phyloP scores from a whole-genome alignment of 1,140 invertebrate species.

The Drosophila fuyamai region DNA sequence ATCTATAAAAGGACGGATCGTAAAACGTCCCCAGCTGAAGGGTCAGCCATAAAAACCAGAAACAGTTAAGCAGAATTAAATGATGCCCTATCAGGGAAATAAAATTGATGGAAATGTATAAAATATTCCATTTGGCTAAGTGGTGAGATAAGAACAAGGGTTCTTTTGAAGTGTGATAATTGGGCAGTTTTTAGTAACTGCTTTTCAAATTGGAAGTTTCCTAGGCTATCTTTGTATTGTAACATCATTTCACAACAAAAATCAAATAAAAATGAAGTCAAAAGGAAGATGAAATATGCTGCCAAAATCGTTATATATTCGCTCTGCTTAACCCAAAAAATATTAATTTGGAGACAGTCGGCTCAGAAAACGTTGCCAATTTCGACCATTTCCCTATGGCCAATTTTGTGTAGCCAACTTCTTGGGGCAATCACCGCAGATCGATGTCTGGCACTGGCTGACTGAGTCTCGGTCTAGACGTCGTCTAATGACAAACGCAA shows the following conservation, averaged over 20 bases:
- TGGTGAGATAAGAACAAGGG: conserved; percentile 4
- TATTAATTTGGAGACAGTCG: conserved; percentile 14
- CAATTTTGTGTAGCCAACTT: conserved; percentile 63
- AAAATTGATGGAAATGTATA: conserved; percentile 28
- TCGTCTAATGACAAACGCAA: conserved; percentile 78
- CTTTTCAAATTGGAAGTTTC: not conserved
- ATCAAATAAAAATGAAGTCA: too few relatives aligned
- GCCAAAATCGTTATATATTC: conserved; percentile 14
- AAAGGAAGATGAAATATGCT: not conserved
- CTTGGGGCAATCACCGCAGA: conserved; percentile 40
- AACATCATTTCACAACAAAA: too few relatives aligned
- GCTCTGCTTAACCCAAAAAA: conserved; percentile 42
- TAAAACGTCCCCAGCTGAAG: conserved; percentile 25
- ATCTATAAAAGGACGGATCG: conserved; percentile 53
- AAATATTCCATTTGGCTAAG: conserved; percentile 28
- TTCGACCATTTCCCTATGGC: conserved; percentile 64
- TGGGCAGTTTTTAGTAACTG: not conserved
- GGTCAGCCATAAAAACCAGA: conserved; percentile 31
- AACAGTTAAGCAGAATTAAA: conserved; percentile 38
- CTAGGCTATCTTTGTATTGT: too few relatives aligned
- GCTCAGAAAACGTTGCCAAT: conserved; percentile 62
- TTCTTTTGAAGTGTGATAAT: not conserved
- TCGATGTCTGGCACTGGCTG: conserved; percentile 62
- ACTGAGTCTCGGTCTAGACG: conserved; percentile 68
- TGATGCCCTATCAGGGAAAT: conserved; percentile 26